phyloP scores from a whole-genome alignment of 2,888 invertebrate genomes.

The Deladenus siricidicola region DNA sequence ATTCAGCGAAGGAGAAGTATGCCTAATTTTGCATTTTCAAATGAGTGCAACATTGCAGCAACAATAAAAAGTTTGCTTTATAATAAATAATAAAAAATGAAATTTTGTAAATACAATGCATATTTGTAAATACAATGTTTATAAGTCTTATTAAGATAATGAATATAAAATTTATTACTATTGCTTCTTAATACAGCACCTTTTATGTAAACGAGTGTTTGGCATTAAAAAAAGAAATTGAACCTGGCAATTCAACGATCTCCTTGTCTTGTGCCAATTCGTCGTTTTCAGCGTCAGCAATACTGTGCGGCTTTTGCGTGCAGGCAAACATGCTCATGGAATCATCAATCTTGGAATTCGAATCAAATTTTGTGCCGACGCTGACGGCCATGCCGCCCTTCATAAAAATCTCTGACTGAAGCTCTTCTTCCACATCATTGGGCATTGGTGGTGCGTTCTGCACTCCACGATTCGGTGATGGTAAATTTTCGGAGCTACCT shows the following conservation, averaged over 20 bases:
- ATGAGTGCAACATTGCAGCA: too few species aligned
- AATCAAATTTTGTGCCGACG: neutral
- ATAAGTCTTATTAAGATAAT: too few species aligned
- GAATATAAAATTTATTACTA: too few species aligned
- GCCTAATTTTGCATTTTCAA: too few species aligned
- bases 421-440: constrained; percentile 6
- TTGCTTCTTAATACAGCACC: neutral
- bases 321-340: too few species aligned
- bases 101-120: too few species aligned
- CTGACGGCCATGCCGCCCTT: constrained; percentile 5
- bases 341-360: neutral
- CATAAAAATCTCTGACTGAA: neutral
- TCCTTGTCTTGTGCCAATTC: neutral
- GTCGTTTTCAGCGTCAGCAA: neutral
- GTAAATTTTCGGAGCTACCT: neutral
- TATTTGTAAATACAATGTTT: too few species aligned
- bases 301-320: neutral
- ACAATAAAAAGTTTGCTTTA: too few species aligned
- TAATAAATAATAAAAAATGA: too few species aligned
- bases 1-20: too few species aligned
- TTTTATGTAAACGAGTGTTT: neutral
- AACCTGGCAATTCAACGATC: neutral
- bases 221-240: too few species aligned
- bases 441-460: neutral
- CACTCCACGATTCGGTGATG: neutral